Conservation (phyloP, 2,113 vertebrate genomes). For the Forbesichthys agassizii region DNA sequence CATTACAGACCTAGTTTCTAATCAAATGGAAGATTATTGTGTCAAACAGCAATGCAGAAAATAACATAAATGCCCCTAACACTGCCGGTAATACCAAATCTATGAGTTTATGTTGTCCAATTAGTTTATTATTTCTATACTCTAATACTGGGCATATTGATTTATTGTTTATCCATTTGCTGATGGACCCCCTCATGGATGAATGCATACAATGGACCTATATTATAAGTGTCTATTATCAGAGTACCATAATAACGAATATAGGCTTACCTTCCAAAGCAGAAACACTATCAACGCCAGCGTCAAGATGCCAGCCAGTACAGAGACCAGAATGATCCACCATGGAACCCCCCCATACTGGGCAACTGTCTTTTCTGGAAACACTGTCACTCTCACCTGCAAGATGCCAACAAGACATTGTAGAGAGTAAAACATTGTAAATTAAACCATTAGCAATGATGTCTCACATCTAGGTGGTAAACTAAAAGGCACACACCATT, state of each 20-base stretch:
- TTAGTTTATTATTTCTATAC: too few species aligned
- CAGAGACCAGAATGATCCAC: slow-evolving; percentile 93
- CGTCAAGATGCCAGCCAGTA: slow-evolving; percentile 90
- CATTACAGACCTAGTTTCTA: slow-evolving; percentile 60
- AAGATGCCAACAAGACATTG: slow-evolving; percentile 1
- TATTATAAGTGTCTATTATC: too few species aligned
- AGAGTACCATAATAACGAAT: neutral
- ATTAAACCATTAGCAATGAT: neutral
- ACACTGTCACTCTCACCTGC: slow-evolving; percentile 88
- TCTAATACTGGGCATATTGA: too few species aligned
- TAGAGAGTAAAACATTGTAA: neutral
- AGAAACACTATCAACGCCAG: slow-evolving; percentile 89
- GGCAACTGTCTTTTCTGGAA: slow-evolving; percentile 82
- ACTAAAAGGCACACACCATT: too few species aligned
- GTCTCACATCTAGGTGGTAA: neutral
- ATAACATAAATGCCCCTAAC: too few species aligned
- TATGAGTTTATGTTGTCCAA: too few species aligned
- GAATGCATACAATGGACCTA: too few species aligned
- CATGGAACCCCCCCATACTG: slow-evolving; percentile 86
- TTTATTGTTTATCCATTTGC: too few species aligned
- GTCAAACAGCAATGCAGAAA: too few species aligned
- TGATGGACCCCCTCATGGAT: too few species aligned
- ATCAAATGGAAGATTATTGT: too few species aligned
- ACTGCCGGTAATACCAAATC: too few species aligned
- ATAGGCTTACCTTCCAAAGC: slow-evolving; percentile 90